Evolutionary conservation across 2,888 invertebrate species (phyloP).

Genomic region (Orthosia gothica): DNA sequence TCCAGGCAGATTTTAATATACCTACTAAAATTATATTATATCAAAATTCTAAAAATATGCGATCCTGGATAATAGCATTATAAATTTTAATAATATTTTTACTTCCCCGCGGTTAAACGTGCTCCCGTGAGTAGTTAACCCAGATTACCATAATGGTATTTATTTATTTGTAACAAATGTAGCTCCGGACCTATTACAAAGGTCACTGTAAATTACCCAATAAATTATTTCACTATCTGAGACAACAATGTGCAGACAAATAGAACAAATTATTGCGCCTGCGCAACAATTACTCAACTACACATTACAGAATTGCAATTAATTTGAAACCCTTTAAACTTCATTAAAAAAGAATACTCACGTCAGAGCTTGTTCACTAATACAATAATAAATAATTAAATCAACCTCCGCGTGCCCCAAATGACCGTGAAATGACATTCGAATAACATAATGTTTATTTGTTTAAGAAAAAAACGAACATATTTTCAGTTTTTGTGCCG

Average conservation of each 20-base stretch:
- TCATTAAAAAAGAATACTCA: slow-evolving; percentile 50
- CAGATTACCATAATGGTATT: slow-evolving; percentile 55
- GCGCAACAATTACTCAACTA: slow-evolving; percentile 49
- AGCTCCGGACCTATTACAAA: slow-evolving; percentile 42
- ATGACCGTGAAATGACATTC: slow-evolving; percentile 86
- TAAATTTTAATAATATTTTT: slow-evolving; percentile 21
- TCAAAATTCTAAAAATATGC: background rate
- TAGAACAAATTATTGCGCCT: slow-evolving; percentile 37
- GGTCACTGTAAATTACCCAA: slow-evolving; percentile 37
- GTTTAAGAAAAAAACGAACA: slow-evolving; percentile 55
- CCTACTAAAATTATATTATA: background rate
- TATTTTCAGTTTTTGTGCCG: slow-evolving; percentile 71
- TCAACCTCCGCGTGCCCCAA: slow-evolving; percentile 71
- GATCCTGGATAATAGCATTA: slow-evolving; percentile 7
- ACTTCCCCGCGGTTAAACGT: slow-evolving; percentile 31
- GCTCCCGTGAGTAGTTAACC: slow-evolving; percentile 25
- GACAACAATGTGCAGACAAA: slow-evolving; percentile 59
- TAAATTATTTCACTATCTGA: slow-evolving; percentile 42
- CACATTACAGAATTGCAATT: slow-evolving; percentile 39
- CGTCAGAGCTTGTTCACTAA: slow-evolving; percentile 34
- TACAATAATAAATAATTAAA: slow-evolving; percentile 66
- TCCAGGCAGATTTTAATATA: background rate
- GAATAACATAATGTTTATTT: slow-evolving; percentile 65
- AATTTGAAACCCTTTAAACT: slow-evolving; percentile 46
- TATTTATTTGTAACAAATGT: slow-evolving; percentile 51